Evolutionary conservation across 2,113 vertebrate species (phyloP), one percentile per base, ranked within the genome.

Genomic region (Callaeas wilsoni): DNA sequence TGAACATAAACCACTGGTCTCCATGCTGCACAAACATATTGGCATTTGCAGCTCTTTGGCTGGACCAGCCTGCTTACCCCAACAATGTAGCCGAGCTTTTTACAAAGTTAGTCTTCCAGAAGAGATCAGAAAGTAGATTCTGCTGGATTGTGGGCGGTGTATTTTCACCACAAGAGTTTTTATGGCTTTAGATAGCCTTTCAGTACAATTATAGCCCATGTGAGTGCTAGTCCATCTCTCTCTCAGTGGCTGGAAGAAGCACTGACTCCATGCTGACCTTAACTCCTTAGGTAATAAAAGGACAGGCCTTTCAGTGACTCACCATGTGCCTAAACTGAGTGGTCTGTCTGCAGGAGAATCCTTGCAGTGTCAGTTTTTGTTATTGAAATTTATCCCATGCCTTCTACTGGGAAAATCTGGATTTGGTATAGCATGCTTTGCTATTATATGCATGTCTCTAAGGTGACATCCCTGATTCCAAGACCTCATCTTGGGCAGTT

Each of bases 21-120:
- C 49, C 16, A 5, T 6, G 15, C 41, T 69, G 74, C 55, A n/a
- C 42, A 69, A 89, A 79, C 20, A 56, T 2, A 0, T 10, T 0
- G 1, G 49, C 29, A 29, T 85, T 79, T 63, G 63, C 50, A 80
- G 57, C 27, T 57, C 37, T 95, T 23, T 56, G 64, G 65, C 49
- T 53, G 68, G 39, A 60, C 30, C 29, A 64, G 41, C 65, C 33
- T 65, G 67, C 26, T 60, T 47, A 63, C 46, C 23, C 4, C 12
- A 83, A 89, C 70, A 90, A 91, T 53, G 75, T 4, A 73, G 87
- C 32, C 55, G 57, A 87, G 78, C 65, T 82, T 89, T 94, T 85
- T 32, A 87, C 74, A 82, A 60, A 91, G 87, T 89, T 91, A 89
- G 62, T 75, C 91, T 96, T 96, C 87, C 90, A 93, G 93, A 96